Percentiles rank a stretch among this genome's conserved stretches.
phyloP scores from a whole-genome alignment of 2,797 vertebrate genomes.

The Anniella stebbinsi region DNA sequence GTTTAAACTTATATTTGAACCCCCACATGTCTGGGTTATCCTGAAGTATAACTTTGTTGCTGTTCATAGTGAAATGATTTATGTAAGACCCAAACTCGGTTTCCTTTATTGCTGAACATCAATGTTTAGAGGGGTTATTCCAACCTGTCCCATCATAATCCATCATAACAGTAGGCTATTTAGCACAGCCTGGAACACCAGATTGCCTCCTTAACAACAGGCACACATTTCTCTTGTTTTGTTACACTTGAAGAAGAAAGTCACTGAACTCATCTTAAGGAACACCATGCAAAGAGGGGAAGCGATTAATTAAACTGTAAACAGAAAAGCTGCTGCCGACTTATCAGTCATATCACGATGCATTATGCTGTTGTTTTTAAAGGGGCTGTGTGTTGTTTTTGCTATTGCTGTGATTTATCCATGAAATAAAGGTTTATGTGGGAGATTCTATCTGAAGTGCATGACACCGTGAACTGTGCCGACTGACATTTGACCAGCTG shows the following conservation, averaged over 20 bases:
- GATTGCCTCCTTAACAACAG: conserved; percentile 22
- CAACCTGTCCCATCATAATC: conserved; percentile 60
- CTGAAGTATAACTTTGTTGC: conserved; percentile 29
- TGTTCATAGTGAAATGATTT: conserved; percentile 51
- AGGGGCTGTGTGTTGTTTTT: background rate
- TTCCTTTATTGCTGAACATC: conserved; percentile 52
- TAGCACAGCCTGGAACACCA: conserved; percentile 57
- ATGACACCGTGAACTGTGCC: background rate
- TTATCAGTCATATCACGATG: conserved; percentile 6
- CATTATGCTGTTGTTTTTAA: background rate
- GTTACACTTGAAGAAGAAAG: conserved; percentile 68
- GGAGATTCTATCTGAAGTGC: background rate
- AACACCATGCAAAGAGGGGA: conserved; percentile 14
- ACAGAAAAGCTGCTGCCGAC: conserved; percentile 56
- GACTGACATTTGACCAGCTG: background rate
- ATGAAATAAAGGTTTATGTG: background rate
- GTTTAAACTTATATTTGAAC: conserved; percentile 40
- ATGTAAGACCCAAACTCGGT: conserved; percentile 24
- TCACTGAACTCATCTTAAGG: conserved; percentile 62
- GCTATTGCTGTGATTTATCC: conserved; percentile 17
- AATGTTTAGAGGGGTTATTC: conserved; percentile 53
- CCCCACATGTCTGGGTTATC: background rate
- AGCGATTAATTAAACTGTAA: conserved; percentile 68
- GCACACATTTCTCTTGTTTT: conserved; percentile 61
- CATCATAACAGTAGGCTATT: conserved; percentile 62